Evolutionary conservation across 2,797 vertebrate genomes (phyloP), one percentile per base, ranked within the genome.

Genomic region (Melanotaenia maccullochi): DNA sequence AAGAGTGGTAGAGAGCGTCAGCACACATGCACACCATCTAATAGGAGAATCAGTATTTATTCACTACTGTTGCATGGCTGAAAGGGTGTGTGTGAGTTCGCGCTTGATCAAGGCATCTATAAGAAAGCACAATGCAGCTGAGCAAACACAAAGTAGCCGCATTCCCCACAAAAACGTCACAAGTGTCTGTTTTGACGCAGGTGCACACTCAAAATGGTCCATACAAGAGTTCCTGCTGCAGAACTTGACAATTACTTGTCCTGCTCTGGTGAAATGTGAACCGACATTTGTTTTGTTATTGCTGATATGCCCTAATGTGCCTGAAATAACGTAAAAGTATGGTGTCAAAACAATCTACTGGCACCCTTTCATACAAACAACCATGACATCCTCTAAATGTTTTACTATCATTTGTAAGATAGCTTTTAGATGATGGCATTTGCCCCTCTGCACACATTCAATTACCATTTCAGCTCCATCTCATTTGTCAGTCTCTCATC

Each of bases 91-190:
- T 64, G 60, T 65, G 59, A n/a, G 60, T 62, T 30, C 22, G 58
- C 7, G 78, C 75, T 69, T 81, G 69, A 86, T 87, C 76, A 87
- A 88, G 77, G 63, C 74, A 57, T 82, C 72, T 56, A 79, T 73
- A 70, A 60, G 54, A 60, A 75, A 72, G 80, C 6, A 54, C 51
- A 49, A 67, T 52, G 32, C 86, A 92, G 82, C 87, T 87, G 78
- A 76, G 76, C 84, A 91, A 91, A 90, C 86, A 89, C 55, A 83
- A 87, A 80, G 75, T 66, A 71, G 44, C 25, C 56, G 63, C 57
- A 13, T 44, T 61, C 33, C 49, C 62, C 57, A 56, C 68, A 82
- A 49, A 81, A 82, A 14, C 60, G 57, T 74, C 38, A 59, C 60
- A 77, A 72, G 25, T 70, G 51, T 64, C 65, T 7, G 1, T 66